phyloP scores from a whole-genome alignment of 2,113 vertebrate species.

The Eretmochelys imbricata region DNA sequence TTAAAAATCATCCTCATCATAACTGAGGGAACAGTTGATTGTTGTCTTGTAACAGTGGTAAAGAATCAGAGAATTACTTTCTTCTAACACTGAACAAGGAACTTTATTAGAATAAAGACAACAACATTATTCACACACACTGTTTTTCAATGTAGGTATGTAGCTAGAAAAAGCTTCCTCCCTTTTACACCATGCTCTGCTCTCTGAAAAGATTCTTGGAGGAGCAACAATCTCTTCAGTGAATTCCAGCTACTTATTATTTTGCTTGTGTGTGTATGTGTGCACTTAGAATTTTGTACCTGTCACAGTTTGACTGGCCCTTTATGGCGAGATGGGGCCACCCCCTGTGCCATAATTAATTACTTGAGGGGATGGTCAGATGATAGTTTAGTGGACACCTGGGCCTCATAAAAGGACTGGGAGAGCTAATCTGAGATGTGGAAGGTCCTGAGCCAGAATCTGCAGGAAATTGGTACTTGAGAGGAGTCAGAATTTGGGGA shows the following conservation, averaged over 20 bases:
- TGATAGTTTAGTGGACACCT: not conserved
- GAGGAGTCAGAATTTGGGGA: not conserved
- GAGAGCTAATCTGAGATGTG: not conserved
- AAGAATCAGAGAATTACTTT: not conserved
- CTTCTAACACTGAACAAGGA: not conserved
- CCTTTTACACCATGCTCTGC: not conserved
- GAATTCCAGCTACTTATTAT: not conserved
- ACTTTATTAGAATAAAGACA: not conserved
- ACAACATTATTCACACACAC: fast-evolving
- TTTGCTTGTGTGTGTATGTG: not conserved
- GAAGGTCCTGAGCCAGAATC: not conserved
- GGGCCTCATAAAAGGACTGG: not conserved
- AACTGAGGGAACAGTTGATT: not conserved
- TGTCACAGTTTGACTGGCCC: not conserved
- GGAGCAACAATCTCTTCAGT: not conserved
- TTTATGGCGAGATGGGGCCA: not conserved
- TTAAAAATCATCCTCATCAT: not conserved
- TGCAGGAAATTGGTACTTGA: not conserved
- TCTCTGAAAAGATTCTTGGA: not conserved
- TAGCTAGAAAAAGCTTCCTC: not conserved
- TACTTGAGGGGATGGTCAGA: no score
- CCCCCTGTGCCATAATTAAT: no score
- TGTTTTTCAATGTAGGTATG: not conserved
- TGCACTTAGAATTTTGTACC: not conserved
- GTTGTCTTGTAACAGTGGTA: not conserved